These are phyloP conservation scores for Athetis lepigone DNA, from an alignment of 2,888 invertebrate species.

Conservation along the genomic window DNA sequence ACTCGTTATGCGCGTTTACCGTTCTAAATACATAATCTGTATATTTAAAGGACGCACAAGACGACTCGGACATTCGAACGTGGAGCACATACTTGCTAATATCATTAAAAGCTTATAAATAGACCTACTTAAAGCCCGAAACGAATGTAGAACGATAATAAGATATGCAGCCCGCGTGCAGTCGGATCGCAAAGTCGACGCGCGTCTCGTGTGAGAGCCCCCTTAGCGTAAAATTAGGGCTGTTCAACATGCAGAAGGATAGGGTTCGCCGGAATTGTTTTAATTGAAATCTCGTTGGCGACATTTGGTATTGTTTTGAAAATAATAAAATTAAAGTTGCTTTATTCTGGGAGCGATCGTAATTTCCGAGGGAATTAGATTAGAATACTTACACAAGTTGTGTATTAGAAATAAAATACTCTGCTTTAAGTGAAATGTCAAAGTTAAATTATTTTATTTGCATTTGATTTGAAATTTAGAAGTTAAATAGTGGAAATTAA, in stretches of 20 bases:
- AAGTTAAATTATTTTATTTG: too few relatives aligned
- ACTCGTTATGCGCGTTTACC: conserved; percentile 49
- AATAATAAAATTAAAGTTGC: conserved; percentile 24
- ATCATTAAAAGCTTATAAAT: conserved; percentile 74
- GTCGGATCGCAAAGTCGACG: conserved; percentile 61
- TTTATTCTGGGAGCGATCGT: conserved; percentile 19
- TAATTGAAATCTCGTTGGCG: conserved; percentile 50
- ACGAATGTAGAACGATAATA: conserved; percentile 57
- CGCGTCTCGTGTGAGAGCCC: conserved; percentile 60
- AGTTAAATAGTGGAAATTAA: too few relatives aligned
- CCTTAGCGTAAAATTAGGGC: conserved; percentile 60
- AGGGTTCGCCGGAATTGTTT: conserved; percentile 48
- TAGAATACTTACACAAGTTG: too few relatives aligned
- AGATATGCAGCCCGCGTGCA: conserved; percentile 64
- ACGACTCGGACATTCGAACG: conserved; percentile 62
- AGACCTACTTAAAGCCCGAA: conserved; percentile 58
- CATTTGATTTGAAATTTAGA: too few relatives aligned
- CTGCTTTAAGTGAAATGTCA: conserved; percentile 18
- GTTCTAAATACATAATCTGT: conserved; percentile 47
- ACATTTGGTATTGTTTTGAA: conserved; percentile 32
- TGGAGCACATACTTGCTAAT: conserved; percentile 66
- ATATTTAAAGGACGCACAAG: conserved; percentile 64
- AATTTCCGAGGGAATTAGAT: conserved; percentile 23
- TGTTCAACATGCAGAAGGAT: conserved; percentile 49
- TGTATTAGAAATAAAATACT: conserved; percentile 7